These are phyloP conservation scores for Drosophila murphyi DNA, from an alignment of 1,140 invertebrate genomes.

Conservation along the genomic window DNA sequence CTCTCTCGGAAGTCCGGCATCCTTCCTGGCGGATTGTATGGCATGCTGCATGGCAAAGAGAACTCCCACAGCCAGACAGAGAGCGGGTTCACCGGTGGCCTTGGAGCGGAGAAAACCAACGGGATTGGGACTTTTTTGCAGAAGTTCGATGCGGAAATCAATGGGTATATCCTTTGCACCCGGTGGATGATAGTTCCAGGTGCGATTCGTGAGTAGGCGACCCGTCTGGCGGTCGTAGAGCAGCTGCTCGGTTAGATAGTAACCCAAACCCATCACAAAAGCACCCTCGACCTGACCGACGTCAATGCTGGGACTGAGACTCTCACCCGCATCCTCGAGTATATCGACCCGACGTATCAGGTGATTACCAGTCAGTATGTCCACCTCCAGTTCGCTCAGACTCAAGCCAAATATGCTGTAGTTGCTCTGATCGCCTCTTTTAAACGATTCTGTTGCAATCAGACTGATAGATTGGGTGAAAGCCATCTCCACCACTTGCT, in stretches of 20 bases:
- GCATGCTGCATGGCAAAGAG: constrained; percentile 91
- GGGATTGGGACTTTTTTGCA: constrained; percentile 89
- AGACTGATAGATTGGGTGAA: constrained; percentile 87
- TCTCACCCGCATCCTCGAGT: constrained; percentile 90
- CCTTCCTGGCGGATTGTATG: constrained; percentile 87
- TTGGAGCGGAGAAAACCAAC: constrained; percentile 91
- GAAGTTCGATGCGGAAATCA: constrained; percentile 91
- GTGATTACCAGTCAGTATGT: constrained; percentile 90
- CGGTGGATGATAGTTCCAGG: constrained; percentile 93
- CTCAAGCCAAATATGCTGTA: constrained; percentile 87
- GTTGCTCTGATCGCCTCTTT: constrained; percentile 67
- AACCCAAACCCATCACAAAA: constrained; percentile 93
- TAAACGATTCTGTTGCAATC: constrained; percentile 86
- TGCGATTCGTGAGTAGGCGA: constrained; percentile 89
- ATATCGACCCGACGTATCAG: constrained; percentile 88
- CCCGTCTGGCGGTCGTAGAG: constrained; percentile 88
- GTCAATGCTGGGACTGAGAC: constrained; percentile 90
- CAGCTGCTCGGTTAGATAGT: constrained; percentile 90
- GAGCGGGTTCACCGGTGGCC: constrained; percentile 92
- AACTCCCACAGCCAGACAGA: constrained; percentile 88
- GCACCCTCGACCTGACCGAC: constrained; percentile 92
- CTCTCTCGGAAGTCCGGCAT: constrained; percentile 85
- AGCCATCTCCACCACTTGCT: constrained; percentile 87
- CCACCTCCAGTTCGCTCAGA: constrained; percentile 89
- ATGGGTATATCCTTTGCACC: constrained; percentile 92